Conservation (phyloP, 2,797 vertebrate genomes). For the Girardinus metallicus region DNA sequence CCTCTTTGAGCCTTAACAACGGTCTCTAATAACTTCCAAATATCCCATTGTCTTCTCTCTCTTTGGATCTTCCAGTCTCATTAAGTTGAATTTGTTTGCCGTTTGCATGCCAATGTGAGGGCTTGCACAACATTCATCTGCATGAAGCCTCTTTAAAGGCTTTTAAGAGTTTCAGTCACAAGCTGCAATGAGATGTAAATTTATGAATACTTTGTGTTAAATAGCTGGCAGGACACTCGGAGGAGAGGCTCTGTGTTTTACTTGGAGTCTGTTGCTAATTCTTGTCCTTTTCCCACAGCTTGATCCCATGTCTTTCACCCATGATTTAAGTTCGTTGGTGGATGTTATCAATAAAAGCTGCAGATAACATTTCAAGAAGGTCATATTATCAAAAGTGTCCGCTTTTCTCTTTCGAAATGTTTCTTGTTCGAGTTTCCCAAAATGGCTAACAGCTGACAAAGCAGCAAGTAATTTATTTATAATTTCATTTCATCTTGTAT, state of each 20-base stretch:
- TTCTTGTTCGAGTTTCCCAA: not conserved
- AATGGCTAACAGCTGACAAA: not conserved
- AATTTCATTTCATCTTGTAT: not conserved
- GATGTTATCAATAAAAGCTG: constrained; percentile 35
- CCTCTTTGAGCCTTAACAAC: constrained; percentile 43
- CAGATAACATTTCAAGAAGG: constrained; percentile 27
- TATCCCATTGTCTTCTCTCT: constrained; percentile 55
- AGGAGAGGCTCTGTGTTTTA: constrained; percentile 61
- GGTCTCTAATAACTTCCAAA: constrained; percentile 51
- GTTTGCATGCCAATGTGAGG: constrained; percentile 1
- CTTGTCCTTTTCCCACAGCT: constrained; percentile 39
- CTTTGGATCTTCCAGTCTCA: constrained; percentile 46
- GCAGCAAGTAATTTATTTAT: not conserved
- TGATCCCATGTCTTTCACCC: constrained; percentile 33
- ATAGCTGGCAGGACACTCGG: constrained; percentile 49
- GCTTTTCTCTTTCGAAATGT: not conserved
- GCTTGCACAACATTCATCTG: constrained; percentile 32
- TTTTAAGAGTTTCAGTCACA: constrained; percentile 38
- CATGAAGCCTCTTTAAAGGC: constrained; percentile 34
- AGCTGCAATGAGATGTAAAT: constrained; percentile 67
- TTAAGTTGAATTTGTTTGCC: constrained; percentile 27
- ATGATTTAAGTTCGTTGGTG: constrained; percentile 22
- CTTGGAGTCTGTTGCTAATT: constrained; percentile 52
- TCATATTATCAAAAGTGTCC: not conserved
- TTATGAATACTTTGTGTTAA: constrained; percentile 66